Evolutionary conservation across 2,888 invertebrate species (phyloP), one percentile per base, ranked within the genome.

Genomic region (Thereva nobilitata): DNA sequence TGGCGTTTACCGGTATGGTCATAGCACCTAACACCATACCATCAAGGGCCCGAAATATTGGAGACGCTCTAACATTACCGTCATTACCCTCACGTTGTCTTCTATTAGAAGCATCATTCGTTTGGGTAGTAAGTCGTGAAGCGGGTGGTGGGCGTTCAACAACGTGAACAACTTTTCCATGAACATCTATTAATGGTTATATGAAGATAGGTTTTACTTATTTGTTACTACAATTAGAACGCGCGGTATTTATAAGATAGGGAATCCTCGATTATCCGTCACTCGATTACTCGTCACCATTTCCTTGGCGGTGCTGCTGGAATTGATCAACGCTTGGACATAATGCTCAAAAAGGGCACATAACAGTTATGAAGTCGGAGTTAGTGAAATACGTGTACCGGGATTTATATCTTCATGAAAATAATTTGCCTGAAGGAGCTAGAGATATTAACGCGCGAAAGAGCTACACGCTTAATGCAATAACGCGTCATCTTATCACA

Each of bases 151-250:
- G 87, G 37, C 93, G 85, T 79, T 94, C 91, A 12, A 96, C 96
- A 77, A 97, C 86, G 79, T 97, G 97, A 63, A 97, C 87, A 41
- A 95, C 95, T 82, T 95, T 96, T 1, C 93, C 95, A 77, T 93
- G 85, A 35, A 96, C 91, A 83, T 92, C 95, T 92, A 41, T 54
- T 35, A 23, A 47, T 7, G 23, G 35, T 59, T 41, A 53, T 56
- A 38, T 37, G 47, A 55, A 34, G 40, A 35, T 41, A 52, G 10
- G 35, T 49, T 70, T 56, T 44, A 44, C 9, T 42, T 8, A 8
- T 50, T 34, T 4, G 5, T 10, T 12, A 44, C 2, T 5, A 47
- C 5, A 47, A 4, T 12, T 10, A 12, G 23, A 47, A 12, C 23
- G 23, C 23, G 23, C 2, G 23, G 2, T 23, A 23, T 23, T 23